phyloP scores from a whole-genome alignment of 2,888 invertebrate genomes.

The Spodoptera picta region DNA sequence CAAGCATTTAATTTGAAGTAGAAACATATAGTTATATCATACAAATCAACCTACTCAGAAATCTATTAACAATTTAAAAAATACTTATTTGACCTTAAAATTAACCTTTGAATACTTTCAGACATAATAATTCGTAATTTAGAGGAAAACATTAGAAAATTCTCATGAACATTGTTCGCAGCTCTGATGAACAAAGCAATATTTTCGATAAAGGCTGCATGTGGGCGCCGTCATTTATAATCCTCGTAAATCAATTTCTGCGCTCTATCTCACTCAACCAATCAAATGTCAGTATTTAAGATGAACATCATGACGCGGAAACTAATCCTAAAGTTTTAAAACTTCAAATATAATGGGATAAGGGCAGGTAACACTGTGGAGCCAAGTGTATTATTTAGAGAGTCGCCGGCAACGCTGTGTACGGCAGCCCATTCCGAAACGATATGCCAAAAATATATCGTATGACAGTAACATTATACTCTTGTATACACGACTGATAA shows the following conservation, averaged over 20 bases:
- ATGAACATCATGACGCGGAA: conserved; percentile 2
- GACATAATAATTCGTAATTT: too few species aligned
- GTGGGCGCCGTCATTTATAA: conserved; percentile 30
- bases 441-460: conserved; percentile 65
- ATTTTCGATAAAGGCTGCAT: conserved; percentile 18
- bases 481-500: conserved; percentile 48
- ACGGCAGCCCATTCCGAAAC: conserved; percentile 29
- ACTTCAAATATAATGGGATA: not conserved
- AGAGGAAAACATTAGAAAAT: too few species aligned
- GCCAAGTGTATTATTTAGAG: conserved; percentile 14
- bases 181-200: conserved; percentile 16
- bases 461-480: conserved; percentile 70
- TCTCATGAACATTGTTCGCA: conserved; percentile 8
- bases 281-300: conserved; percentile 5
- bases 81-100: too few species aligned
- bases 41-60: not conserved
- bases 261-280: not conserved
- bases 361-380: conserved; percentile 26
- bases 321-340: not conserved
- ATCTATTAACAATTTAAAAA: not conserved
- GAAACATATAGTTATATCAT: not conserved
- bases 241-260: conserved; percentile 6
- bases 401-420: conserved; percentile 6
- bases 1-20: conserved; percentile 13
- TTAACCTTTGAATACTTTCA: too few species aligned